Evolutionary conservation across 1,140 invertebrate species (phyloP), one percentile per base, ranked within the genome.

Genomic region (Diabrotica virgifera): DNA sequence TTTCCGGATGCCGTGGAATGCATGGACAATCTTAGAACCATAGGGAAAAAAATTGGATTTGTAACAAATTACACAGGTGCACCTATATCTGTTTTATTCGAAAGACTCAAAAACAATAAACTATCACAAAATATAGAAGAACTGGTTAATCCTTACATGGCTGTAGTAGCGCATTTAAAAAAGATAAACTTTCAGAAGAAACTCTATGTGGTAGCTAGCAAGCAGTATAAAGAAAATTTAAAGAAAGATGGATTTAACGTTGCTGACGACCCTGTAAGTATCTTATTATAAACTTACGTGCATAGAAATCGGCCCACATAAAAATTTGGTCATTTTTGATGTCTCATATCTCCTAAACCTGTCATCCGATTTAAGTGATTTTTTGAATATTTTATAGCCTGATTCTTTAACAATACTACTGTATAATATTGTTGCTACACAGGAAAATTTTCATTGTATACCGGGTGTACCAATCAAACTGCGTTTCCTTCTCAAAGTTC

Each of bases 61-160:
- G 64, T 78, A 9, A 72, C 75, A 8, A 78, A 79, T 54, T 78
- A 79, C 61, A 66, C 64, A 10, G 59, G 63, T 5, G 52, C 65
- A 51, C 55, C 67, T 11, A 8, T 69, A 10, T 40, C 72, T n/a
- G 14, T 24, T 2, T 65, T 66, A n/a, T 11, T 64, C 12, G 24
- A 66, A 10, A 51, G 64, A 36, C 69, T 77, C 11, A 70, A 64
- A 38, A 40, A 50, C 6, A 68, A 62, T 57, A 59, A 56, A 55
- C 54, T 65, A 58, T 53, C 70, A 58, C 62, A 67, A 52, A 56
- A 68, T 12, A 52, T 52, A 40, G 58, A 64, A n/a, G 66, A 74
- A 52, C 24, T 72, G 0, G 52, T 70, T 7, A 65, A 58, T 36
- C 76, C 76, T 5, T 53, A 62, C n/a, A 36, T 64, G 10, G 67